phyloP scores from a whole-genome alignment of 2,888 invertebrate species.

The Ophion ellenae region DNA sequence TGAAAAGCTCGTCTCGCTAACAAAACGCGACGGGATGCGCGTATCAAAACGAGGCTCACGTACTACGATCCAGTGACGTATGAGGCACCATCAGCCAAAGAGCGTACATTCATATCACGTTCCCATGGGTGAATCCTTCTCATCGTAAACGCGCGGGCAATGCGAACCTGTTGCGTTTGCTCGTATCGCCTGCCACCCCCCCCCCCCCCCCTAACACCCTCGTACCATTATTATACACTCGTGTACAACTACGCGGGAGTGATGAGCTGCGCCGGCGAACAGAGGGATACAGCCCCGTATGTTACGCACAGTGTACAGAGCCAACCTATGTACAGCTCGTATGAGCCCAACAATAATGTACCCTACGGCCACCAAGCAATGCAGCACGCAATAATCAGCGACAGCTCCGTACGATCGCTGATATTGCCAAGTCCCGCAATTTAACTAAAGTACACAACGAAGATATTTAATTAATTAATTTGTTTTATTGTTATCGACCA shows the following conservation, averaged over 20 bases:
- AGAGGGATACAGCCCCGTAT: slow-evolving; percentile 7
- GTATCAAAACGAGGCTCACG: slow-evolving; percentile 20
- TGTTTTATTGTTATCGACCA: no score
- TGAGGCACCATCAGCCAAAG: slow-evolving; percentile 29
- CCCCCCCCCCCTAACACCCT: not conserved
- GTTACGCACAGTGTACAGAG: slow-evolving; percentile 8
- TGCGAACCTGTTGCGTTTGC: slow-evolving; percentile 64
- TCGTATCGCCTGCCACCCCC: slow-evolving; percentile 48
- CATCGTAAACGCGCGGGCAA: slow-evolving; percentile 63
- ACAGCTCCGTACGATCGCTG: slow-evolving; percentile 5
- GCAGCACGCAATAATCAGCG: not conserved
- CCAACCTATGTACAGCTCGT: not conserved
- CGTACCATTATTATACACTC: slow-evolving; percentile 11
- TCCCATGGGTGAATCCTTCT: slow-evolving; percentile 63
- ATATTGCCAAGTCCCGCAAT: not conserved
- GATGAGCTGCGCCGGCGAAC: slow-evolving; percentile 18
- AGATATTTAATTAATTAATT: not conserved
- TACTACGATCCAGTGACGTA: slow-evolving; percentile 50
- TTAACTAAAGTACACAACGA: not conserved
- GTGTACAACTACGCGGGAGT: slow-evolving; percentile 33
- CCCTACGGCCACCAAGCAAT: not conserved
- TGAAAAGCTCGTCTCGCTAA: slow-evolving; percentile 20
- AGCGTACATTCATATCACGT: slow-evolving; percentile 56
- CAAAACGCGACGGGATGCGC: not conserved
- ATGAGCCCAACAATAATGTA: slow-evolving; percentile 19